These are phyloP conservation scores for Leptatherina wallacei DNA, from an alignment of 2,797 vertebrate species.

Conservation along the genomic window DNA sequence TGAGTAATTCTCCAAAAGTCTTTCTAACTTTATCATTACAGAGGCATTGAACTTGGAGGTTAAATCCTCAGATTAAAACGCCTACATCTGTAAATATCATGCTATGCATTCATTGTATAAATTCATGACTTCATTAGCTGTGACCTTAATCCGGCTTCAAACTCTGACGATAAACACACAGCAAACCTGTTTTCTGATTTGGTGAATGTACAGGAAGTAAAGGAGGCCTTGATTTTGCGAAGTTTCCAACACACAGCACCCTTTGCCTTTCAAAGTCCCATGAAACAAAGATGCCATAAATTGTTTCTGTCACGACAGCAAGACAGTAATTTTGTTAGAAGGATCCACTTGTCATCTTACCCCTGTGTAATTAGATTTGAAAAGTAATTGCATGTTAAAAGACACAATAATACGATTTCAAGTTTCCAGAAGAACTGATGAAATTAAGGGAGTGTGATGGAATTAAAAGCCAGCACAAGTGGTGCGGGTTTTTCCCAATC, in stretches of 20 bases:
- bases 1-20: conserved; percentile 13
- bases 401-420: conserved; percentile 67
- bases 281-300: conserved; percentile 47
- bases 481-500: conserved; percentile 24
- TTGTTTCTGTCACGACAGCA: conserved; percentile 49
- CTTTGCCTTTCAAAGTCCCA: conserved; percentile 17
- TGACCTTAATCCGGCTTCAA: conserved; percentile 5
- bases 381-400: conserved; percentile 60
- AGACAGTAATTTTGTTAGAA: conserved; percentile 45
- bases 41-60: not conserved
- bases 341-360: conserved; percentile 62
- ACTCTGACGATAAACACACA: conserved; percentile 10
- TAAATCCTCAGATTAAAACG: not conserved
- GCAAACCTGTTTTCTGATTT: conserved; percentile 17
- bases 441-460: conserved; percentile 52
- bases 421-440: conserved; percentile 60
- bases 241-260: not conserved
- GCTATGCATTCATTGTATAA: not conserved
- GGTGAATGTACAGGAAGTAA: not conserved
- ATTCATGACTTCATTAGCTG: not conserved
- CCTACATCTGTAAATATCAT: conserved; percentile 8
- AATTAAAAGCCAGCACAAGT: conserved; percentile 52
- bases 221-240: conserved; percentile 16
- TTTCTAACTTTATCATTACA: conserved; percentile 6
- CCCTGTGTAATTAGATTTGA: conserved; percentile 57